Evolutionary conservation across 64 coral and sea anemone genomes (phyloP), one percentile per base, ranked within the genome.

Genomic region (Orbicella faveolata): DNA sequence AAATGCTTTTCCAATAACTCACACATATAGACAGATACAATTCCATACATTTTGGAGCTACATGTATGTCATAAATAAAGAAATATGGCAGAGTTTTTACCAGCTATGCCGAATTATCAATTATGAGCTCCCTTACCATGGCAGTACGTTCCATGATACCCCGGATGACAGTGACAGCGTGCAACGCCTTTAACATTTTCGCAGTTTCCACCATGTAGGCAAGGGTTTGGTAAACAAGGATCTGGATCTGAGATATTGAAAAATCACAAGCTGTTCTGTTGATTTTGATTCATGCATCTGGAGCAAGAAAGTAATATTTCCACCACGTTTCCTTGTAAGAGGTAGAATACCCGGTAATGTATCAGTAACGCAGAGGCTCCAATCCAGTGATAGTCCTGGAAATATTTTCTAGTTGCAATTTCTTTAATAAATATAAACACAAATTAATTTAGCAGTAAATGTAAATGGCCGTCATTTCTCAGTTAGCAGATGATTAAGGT

Each of bases 61-160:
- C 44, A 5, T 48, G 44, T 6, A 48, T 48, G 44, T 48, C 44
- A 48, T 48, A 6, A 6, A 48, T 48, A 48, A 48, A 48, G 44
- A 48, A 48, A 48, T 4, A 6, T 48, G 44, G 39, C 39, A 41
- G 39, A 41, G 44, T 48, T 48, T 48, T 48, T 48, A 48, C 0
- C 0, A 30, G 30, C 30, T 30, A 41, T 6, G 7, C 44, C 4
- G 44, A 48, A 41, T 41, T 41, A 41, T 41, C 39, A 0, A 2
- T 41, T 48, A 48, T 48, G 44, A 33, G 63, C 19, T 39, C 9
- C 16, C 16, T 75, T 86, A 92, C 90, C 90, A 63, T 66, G 73
- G 53, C 90, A 92, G 72, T 92, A 85, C 4, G 30, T 51, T 63
- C 90, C 90, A 44, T 72, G 68, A 75, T 92, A 86, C 16, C 61